These are phyloP conservation scores for Colaptes auratus DNA, from an alignment of 2,113 vertebrate species.

Conservation along the genomic window DNA sequence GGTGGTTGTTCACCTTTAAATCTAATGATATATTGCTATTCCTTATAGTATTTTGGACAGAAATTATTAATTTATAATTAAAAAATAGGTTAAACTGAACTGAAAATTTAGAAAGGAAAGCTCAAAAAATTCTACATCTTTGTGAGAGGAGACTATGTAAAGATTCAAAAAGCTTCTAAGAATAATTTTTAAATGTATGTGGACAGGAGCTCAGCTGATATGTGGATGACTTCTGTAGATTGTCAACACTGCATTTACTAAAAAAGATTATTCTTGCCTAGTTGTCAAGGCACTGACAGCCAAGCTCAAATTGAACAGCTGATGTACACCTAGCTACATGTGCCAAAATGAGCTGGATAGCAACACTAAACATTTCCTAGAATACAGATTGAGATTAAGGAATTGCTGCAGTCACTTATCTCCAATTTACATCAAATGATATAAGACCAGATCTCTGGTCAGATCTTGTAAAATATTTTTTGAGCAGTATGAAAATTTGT, in stretches of 20 bases:
- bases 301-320: neutral
- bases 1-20: neutral
- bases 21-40: neutral
- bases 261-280: neutral
- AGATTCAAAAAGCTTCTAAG: neutral
- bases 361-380: neutral
- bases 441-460: neutral
- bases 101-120: neutral
- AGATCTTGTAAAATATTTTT: neutral
- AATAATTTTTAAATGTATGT: neutral
- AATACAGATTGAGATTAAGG: neutral
- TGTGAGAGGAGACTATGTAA: neutral
- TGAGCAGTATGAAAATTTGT: neutral
- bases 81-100: neutral
- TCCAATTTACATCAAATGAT: neutral
- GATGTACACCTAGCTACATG: neutral
- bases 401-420: neutral
- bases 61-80: neutral
- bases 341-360: neutral
- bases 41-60: neutral
- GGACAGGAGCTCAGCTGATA: neutral
- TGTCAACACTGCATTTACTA: neutral
- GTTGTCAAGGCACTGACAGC: neutral
- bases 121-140: neutral
- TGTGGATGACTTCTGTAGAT: neutral